These are phyloP conservation scores for Dipodomys ordii DNA, from an alignment of 2,113 vertebrate genomes.

Conservation along the genomic window DNA sequence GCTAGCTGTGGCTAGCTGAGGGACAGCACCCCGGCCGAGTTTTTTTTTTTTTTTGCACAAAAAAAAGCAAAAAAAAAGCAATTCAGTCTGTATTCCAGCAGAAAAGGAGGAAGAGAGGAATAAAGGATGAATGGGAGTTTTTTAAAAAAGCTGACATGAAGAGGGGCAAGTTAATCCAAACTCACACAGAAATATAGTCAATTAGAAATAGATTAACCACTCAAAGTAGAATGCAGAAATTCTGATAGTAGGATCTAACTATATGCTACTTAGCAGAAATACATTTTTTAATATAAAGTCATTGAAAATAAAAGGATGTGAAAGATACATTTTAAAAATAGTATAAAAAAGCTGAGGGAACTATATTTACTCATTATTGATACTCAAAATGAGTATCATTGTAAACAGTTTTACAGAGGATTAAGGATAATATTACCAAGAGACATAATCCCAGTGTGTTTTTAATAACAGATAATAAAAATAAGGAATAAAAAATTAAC, in stretches of 20 bases:
- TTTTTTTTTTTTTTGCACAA: too few species aligned
- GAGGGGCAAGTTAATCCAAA: not conserved
- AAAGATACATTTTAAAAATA: not conserved
- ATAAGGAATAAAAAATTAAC: not conserved
- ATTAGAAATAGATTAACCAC: not conserved
- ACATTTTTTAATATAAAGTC: not conserved
- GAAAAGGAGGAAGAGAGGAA: not conserved
- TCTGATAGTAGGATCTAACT: not conserved
- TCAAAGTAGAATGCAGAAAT: not conserved
- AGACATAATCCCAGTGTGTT: not conserved
- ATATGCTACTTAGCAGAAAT: not conserved
- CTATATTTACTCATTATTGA: not conserved
- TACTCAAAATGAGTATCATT: not conserved
- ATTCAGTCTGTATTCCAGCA: not conserved
- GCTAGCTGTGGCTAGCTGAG: too few species aligned
- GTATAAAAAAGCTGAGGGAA: not conserved
- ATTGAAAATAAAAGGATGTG: not conserved
- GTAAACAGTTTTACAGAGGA: not conserved
- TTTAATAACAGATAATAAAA: constrained; percentile 2
- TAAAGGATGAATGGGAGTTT: not conserved
- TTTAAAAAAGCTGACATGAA: not conserved
- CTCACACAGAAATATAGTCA: not conserved
- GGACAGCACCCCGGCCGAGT: too few species aligned
- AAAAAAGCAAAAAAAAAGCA: not conserved
- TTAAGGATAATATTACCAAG: not conserved